Evolutionary conservation across 2,888 invertebrate species (phyloP), one percentile per base, ranked within the genome.

Genomic region (Polyommatus iphigenia): DNA sequence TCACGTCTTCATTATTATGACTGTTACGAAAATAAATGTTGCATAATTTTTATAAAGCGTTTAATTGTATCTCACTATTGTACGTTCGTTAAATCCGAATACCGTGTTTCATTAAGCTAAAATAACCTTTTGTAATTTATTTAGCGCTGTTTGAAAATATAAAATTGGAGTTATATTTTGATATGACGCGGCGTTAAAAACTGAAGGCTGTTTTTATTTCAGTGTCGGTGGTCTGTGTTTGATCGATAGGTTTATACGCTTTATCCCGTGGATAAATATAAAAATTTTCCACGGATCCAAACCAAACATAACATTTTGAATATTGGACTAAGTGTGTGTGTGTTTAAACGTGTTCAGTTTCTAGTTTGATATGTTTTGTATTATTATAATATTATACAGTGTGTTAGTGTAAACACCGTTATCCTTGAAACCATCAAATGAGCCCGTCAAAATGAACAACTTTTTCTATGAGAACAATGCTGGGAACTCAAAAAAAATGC

Each of bases 91-190:
- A 32, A 29, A 67, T 5, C 32, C 5, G 29, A 67, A 67, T 59
- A 59, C 54, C 54, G 5, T 67, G 29, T 29, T 67, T 15, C 29
- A 67, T 67, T 67, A 67, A 67, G 3, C 29, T 29, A 29, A 67
- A 67, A 67, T 67, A 67, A 67, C 29, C 29, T 29, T 67, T 67
- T 67, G 6, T 67, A 29, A 67, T 67, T 67, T 15, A 6, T 67
- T 67, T 67, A 18, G 67, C 29, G 15, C 29, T 67, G 62, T 67
- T 67, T 67, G 67, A 67, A 67, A 29, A 67, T 29, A 67, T 24
- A 29, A 67, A 67, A 67, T 67, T 67, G 29, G 7, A 29, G 29
- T 67, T 67, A 29, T 67, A 15, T 67, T 29, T 10, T 67, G 24
- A 67, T 15, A 67, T 67, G 67, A 67, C 15, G 67, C 18, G 7